These are phyloP conservation scores for Pseudochromis fuscus DNA, from an alignment of 2,797 vertebrate species.

Conservation along the genomic window DNA sequence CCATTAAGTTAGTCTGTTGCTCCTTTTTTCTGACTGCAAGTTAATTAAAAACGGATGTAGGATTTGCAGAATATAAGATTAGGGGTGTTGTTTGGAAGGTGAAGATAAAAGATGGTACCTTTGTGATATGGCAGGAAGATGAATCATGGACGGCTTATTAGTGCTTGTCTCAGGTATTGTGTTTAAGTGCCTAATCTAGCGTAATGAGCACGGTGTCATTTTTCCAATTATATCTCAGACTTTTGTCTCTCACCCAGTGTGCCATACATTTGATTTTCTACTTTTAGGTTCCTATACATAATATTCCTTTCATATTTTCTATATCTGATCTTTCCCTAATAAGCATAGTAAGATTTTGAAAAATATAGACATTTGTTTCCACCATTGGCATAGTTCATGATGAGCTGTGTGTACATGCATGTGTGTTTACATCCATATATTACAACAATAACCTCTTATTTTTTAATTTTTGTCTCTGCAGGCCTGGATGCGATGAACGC, in stretches of 20 bases:
- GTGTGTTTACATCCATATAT: conserved; percentile 24
- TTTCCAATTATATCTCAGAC: conserved; percentile 84
- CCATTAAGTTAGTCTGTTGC: conserved; percentile 85
- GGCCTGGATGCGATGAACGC: conserved; percentile 99
- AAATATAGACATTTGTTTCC: conserved; percentile 34
- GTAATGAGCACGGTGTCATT: conserved; percentile 87
- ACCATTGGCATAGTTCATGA: conserved; percentile 38
- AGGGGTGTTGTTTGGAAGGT: conserved; percentile 87
- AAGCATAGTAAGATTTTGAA: conserved; percentile 33
- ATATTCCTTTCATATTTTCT: conserved; percentile 56
- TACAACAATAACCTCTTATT: conserved; percentile 68
- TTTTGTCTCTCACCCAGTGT: conserved; percentile 77
- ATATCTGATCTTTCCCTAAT: conserved; percentile 45
- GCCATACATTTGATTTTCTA: conserved; percentile 76
- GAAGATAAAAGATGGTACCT: conserved; percentile 88
- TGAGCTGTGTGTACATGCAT: conserved; percentile 16
- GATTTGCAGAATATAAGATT: conserved; percentile 85
- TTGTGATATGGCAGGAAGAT: conserved; percentile 87
- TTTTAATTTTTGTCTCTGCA: conserved; percentile 77
- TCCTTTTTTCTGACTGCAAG: conserved; percentile 82
- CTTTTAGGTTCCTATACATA: conserved; percentile 57
- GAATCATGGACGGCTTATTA: conserved; percentile 86
- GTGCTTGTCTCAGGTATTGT: conserved; percentile 87
- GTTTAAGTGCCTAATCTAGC: conserved; percentile 88
- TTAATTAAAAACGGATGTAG: conserved; percentile 89